Evolutionary conservation across 2,113 vertebrate genomes (phyloP), one percentile per base, ranked within the genome.

Genomic region (Petrocephalus microphthalmus): DNA sequence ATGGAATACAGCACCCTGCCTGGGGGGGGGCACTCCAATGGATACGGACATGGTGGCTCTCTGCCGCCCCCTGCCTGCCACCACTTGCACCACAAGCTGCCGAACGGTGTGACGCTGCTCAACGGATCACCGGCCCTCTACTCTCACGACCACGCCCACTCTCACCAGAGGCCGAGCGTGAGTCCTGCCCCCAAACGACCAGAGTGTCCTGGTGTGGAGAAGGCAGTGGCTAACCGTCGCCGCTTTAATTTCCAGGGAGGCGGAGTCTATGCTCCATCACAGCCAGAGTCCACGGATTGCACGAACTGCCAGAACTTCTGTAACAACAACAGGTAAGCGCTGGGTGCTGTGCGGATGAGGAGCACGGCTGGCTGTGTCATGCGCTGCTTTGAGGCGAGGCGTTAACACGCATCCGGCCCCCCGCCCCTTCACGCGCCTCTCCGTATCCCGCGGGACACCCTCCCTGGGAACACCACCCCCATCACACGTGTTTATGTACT

Each of bases 261-360:
- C 15, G 94, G 96, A 17, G 7, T 96, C 89, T 98, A 97, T 92
- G 95, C 96, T 0, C 90, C 97, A 11, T 95, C 97, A 0, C 97
- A 96, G 90, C 92, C 93, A 0, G 97, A 99, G 88, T 95, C 96
- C 0, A 87, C 95, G 0, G 97, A 98, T 53, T 98, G 98, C 60
- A 90, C 96, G 91, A 97, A 90, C 92, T 99, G 98, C 93, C 96
- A 99, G 81, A 99, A 99, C 19, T 97, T 98, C 85, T 96, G 97
- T 87, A 99, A 99, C 95, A 99, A 99, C 67, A 99, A 99, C 94
- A 97, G 98, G 98, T 99, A 91, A 90, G 89, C 86, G 5, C 11
- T 0, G 1, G 13, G 13, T 13, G 60, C 33, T 2, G 71, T 42
- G 5, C 1, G 15, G 33, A 42, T 42, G 42, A 0, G 1, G 19